Evolutionary conservation across 2,888 invertebrate species (phyloP), one percentile per base, ranked within the genome.

Genomic region (Heliconius cydno): DNA sequence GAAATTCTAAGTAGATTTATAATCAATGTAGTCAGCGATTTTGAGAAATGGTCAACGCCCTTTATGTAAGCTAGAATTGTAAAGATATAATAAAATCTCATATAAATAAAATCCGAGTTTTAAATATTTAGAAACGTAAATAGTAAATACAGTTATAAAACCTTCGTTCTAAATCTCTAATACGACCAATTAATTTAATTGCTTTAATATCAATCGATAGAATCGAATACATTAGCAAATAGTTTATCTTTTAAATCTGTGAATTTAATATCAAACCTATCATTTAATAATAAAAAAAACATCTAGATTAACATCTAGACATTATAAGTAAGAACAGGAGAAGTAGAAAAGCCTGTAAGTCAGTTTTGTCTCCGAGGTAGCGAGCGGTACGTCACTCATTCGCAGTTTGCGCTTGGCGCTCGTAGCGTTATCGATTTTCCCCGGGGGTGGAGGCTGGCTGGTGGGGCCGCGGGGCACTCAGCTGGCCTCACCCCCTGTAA

Each of bases 381-480:
- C 68, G n/a, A 22, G 68, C 60, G 83, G 84, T 83, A 85, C 86
- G 86, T 85, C 85, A 84, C 83, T 85, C 83, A 83, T 85, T 84
- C 82, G 84, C 84, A 84, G 84, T 84, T 85, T 85, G 84, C 86
- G n/a, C n/a, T n/a, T n/a, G 85, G 85, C 86, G 85, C 89, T 90
- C 86, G 86, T 87, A 90, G 86, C 89, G 89, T 72, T 94, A 94
- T 94, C 94, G 94, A 94, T 94, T 94, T 94, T 92, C 92, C 92
- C 90, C 91, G 89, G 87, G 84, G 84, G 82, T 85, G 85, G 84
- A 84, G 81, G 80, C 0, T 41, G 38, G 38, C 10, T 9, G 41
- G 82, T 85, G 85, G 84, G 84, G 81, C 79, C 79, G 77, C 80
- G 83, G 80, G 83, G 85, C 84, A 88, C 93, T 92, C 94, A 94